phyloP scores from a whole-genome alignment of 2,888 invertebrate species.

The Nomada hirtipes region DNA sequence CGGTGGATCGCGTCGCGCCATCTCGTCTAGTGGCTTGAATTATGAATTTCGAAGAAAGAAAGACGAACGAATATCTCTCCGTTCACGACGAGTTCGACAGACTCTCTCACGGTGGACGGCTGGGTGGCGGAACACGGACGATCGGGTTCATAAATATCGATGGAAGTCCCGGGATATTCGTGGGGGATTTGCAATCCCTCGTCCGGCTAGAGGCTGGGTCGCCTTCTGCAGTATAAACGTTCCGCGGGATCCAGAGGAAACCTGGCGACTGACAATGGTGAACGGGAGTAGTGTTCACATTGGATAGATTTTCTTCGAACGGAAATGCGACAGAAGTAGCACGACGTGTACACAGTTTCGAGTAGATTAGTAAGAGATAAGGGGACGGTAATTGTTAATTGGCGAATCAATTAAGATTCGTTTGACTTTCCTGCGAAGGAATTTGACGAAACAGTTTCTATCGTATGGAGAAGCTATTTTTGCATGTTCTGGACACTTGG shows the following conservation, averaged over 20 bases:
- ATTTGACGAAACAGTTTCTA: too few relatives aligned
- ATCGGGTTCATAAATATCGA: slow-evolving; percentile 61
- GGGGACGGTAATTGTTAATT: too few relatives aligned
- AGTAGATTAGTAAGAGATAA: background rate
- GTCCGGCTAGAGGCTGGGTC: slow-evolving; percentile 46
- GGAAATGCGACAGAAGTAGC: slow-evolving; percentile 18
- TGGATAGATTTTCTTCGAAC: slow-evolving; percentile 52
- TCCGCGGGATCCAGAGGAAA: slow-evolving; percentile 43
- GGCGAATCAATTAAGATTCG: too few relatives aligned
- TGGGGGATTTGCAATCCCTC: slow-evolving; percentile 62
- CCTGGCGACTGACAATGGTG: slow-evolving; percentile 59
- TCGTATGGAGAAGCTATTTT: too few relatives aligned
- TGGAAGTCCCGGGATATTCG: slow-evolving; percentile 56
- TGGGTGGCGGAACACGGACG: slow-evolving; percentile 12
- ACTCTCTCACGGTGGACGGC: background rate
- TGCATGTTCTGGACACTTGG: background rate
- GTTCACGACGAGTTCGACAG: slow-evolving; percentile 41
- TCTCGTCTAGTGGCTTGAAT: slow-evolving; percentile 31
- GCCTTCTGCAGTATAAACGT: slow-evolving; percentile 67
- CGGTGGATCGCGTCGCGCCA: slow-evolving; percentile 8
- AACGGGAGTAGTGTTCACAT: slow-evolving; percentile 21
- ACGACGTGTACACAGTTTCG: background rate
- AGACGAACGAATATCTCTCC: slow-evolving; percentile 45
- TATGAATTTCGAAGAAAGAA: slow-evolving; percentile 57
- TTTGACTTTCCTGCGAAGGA: too few relatives aligned